These are phyloP conservation scores for Aelia acuminata DNA, from an alignment of 2,888 invertebrate species.

Conservation along the genomic window DNA sequence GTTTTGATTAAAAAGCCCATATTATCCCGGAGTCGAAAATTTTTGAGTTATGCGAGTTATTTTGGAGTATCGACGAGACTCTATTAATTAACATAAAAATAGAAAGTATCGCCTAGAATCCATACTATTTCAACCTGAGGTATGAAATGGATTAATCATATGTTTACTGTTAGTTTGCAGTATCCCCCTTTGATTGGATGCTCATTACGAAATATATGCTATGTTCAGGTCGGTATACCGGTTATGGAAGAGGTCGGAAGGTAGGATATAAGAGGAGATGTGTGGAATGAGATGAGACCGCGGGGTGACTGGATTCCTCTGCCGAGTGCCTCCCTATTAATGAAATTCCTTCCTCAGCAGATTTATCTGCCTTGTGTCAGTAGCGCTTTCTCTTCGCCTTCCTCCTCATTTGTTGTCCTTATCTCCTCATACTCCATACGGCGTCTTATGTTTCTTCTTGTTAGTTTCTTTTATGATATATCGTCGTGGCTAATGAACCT, in stretches of 20 bases:
- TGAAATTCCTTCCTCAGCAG: constrained; percentile 23
- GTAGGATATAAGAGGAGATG: background rate
- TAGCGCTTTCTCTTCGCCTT: background rate
- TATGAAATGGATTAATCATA: too few species aligned
- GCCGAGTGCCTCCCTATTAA: constrained; percentile 23
- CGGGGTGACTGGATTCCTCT: background rate
- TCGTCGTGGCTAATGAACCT: background rate
- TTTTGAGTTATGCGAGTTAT: too few species aligned
- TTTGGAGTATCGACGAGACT: too few species aligned
- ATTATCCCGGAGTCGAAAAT: too few species aligned
- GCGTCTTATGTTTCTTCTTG: background rate
- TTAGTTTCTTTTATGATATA: background rate
- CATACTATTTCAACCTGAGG: too few species aligned
- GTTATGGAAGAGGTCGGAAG: background rate
- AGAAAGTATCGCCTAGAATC: too few species aligned
- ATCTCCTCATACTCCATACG: background rate
- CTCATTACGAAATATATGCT: background rate
- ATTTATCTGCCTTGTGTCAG: constrained; percentile 38
- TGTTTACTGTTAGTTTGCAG: too few species aligned
- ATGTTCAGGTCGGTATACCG: background rate
- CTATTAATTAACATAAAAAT: too few species aligned
- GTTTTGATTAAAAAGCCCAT: too few species aligned
- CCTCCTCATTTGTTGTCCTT: constrained; percentile 23
- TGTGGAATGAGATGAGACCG: background rate
- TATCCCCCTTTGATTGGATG: too few species aligned